A percentile compares a stretch with the other conserved stretches of the same genome.
These are phyloP conservation scores for Meleagris gallopavo DNA, from an alignment of 2,113 vertebrate genomes.

Conservation along the genomic window DNA sequence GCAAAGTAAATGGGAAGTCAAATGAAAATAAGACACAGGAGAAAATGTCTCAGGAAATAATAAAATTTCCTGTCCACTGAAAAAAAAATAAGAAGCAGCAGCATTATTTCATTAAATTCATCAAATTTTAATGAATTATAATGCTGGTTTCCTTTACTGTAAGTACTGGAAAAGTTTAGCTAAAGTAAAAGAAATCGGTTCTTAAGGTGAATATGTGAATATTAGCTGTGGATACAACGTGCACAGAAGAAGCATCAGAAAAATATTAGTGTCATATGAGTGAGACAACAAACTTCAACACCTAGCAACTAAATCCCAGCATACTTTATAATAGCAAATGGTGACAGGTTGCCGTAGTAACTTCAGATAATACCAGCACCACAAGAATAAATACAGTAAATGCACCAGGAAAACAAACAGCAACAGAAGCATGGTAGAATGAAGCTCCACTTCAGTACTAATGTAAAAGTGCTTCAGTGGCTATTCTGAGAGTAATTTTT, in stretches of 20 bases:
- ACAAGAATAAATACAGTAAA: constrained; percentile 73
- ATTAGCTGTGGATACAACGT: not conserved
- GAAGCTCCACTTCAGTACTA: not conserved
- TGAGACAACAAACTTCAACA: constrained; percentile 68
- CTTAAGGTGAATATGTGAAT: not conserved
- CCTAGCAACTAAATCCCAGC: constrained; percentile 77
- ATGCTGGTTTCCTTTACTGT: not conserved
- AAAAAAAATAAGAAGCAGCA: not conserved
- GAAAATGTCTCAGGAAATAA: not conserved
- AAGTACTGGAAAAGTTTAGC: not conserved
- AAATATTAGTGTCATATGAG: constrained; percentile 9
- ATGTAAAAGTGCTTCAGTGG: not conserved
- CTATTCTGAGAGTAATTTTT: not conserved
- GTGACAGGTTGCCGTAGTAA: constrained; percentile 83
- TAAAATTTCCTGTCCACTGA: not conserved
- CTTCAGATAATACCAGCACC: constrained; percentile 73
- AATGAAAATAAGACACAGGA: not conserved
- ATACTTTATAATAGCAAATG: constrained; percentile 75
- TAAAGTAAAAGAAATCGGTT: not conserved
- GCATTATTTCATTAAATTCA: not conserved
- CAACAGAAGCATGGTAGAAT: not conserved
- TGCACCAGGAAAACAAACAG: constrained; percentile 22
- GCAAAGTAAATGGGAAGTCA: not conserved
- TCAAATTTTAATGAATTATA: not conserved
- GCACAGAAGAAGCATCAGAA: not conserved